A percentile compares a stretch with the other conserved stretches of the same genome.
phyloP scores from a whole-genome alignment of 2,113 vertebrate genomes.

The Malurus melanocephalus region DNA sequence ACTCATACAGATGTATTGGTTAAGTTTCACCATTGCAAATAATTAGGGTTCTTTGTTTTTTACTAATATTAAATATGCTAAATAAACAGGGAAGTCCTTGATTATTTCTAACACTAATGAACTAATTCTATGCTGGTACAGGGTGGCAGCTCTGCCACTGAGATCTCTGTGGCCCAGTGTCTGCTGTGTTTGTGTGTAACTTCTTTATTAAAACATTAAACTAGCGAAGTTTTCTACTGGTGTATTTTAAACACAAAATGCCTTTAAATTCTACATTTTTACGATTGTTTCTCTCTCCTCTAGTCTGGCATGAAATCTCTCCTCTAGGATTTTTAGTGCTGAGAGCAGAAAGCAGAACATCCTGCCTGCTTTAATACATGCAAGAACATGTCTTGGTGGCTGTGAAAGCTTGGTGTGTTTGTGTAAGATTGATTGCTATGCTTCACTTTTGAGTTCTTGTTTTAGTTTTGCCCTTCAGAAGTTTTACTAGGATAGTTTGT shows the following conservation, averaged over 20 bases:
- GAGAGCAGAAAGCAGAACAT: neutral
- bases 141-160: neutral
- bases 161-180: rapidly evolving
- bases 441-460: neutral
- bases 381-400: neutral
- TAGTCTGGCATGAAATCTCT: neutral
- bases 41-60: neutral
- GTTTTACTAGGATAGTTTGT: neutral
- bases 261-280: neutral
- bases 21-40: neutral
- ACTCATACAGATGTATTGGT: rapidly evolving
- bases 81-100: neutral
- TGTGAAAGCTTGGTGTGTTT: neutral
- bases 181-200: rapidly evolving
- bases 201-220: neutral
- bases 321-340: neutral
- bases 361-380: neutral
- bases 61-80: neutral
- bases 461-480: slow-evolving; percentile 37
- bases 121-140: neutral
- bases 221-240: neutral
- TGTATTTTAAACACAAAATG: neutral
- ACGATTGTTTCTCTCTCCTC: neutral
- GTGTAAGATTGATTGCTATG: neutral
- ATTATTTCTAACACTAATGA: neutral